Base-by-base conservation (phyloP, 2,888 invertebrate species). In the Harpagoxenus sublaevis region DNA sequence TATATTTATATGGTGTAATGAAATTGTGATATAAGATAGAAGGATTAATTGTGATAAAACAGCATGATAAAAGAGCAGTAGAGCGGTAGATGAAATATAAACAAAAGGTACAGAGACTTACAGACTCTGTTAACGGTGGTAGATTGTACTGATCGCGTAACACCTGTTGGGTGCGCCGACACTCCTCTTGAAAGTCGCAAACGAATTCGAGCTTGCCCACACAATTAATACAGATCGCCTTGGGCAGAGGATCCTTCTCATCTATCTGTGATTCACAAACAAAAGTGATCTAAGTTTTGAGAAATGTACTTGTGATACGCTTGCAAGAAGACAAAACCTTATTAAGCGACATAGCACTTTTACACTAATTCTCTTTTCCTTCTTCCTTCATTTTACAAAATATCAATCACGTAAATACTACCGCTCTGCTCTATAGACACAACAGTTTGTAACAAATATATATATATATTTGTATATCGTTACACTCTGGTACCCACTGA, bases 111-210 rank as follows among this genome's bases (percentile, higher is more conserved):
- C 82, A 85, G 45, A 70, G 89, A 94, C 95, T 95, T 94, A 95
- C 95, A 92, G 92, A 89, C 88, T 94, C 92, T 91, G 93, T 90
- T 88, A 94, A 91, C 89, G 94, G 90, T 92, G 94, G 94, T 85
- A 94, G 92, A 93, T 93, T 94, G 92, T 94, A 95, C 84, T 93
- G 94, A 92, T 95, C 92, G 90, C 93, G 94, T 90, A 95, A 94
- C 91, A 93, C 91, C 90, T 94, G 93, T 92, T 95, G 95, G 89
- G 94, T 95, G 89, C 94, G 95, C 84, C 94, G 94, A 94, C 95
- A 95, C 92, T 95, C 94, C 91, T 95, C 95, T 94, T 95, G 95
- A 89, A 95, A 95, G 92, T 95, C 95, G 86, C 95, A 95, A 92
- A 95, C 94, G 91, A 95, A 95, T 93, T 95, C 95, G 85, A 95